Conservation (phyloP, 92 coral and sea anemone genomes). For the Parazoanthus atlanticus region DNA sequence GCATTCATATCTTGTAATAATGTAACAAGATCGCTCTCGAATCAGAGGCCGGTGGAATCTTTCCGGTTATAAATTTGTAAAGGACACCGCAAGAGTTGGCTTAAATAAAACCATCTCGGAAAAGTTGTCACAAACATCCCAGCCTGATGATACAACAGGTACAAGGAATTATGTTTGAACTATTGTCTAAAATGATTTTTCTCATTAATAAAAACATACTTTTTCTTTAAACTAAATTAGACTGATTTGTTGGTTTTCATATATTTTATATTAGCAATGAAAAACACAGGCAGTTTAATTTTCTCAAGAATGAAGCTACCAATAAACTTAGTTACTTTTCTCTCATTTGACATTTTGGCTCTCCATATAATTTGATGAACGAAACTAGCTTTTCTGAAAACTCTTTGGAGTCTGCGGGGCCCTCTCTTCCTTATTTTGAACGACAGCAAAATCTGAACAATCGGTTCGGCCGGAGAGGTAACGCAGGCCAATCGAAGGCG, state of each 20-base stretch:
- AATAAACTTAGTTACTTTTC: neutral
- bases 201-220: slow-evolving; percentile 17
- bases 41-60: slow-evolving; percentile 2
- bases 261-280: slow-evolving; percentile 17
- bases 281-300: slow-evolving; percentile 3
- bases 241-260: slow-evolving; percentile 21
- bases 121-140: neutral
- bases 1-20: slow-evolving; percentile 39
- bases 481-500: too few species aligned
- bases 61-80: slow-evolving; percentile 42
- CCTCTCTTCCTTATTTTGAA: neutral
- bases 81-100: slow-evolving; percentile 20
- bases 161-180: neutral
- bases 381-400: too few species aligned
- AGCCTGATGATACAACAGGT: neutral
- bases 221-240: neutral
- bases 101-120: slow-evolving; percentile 12
- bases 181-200: slow-evolving; percentile 14
- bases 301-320: neutral
- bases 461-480: neutral
- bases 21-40: slow-evolving; percentile 12
- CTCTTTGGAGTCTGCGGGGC: too few species aligned
- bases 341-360: neutral
- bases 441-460: neutral
- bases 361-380: neutral